Evolutionary conservation across 2,888 invertebrate species (phyloP).

Genomic region (Merodon equestris): DNA sequence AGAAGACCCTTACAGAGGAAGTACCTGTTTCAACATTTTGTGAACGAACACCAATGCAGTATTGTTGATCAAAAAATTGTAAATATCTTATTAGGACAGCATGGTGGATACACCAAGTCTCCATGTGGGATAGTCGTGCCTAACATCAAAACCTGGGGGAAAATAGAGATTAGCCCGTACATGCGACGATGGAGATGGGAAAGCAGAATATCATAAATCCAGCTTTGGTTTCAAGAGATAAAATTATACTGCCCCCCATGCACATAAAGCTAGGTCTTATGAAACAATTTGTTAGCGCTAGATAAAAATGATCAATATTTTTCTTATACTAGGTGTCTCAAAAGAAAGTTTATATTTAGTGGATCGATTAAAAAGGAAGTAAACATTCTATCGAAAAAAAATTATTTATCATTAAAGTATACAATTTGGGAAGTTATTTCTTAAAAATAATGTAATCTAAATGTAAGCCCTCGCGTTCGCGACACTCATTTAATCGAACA

Average conservation of each 20-base stretch:
- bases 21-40: too few relatives aligned
- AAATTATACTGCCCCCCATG: neutral
- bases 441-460: too few relatives aligned
- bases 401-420: too few relatives aligned
- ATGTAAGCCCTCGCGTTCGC: too few relatives aligned
- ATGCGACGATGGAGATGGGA: too few relatives aligned
- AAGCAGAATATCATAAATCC: neutral
- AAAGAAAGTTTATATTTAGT: too few relatives aligned
- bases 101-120: conserved; percentile 9
- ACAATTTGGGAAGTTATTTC: too few relatives aligned
- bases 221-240: conserved; percentile 6
- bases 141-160: neutral
- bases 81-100: conserved; percentile 3
- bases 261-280: conserved; percentile 8
- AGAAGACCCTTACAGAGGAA: too few relatives aligned
- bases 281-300: conserved; percentile 4
- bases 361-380: too few relatives aligned
- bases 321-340: too few relatives aligned
- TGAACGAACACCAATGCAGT: conserved; percentile 1
- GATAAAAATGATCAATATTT: neutral
- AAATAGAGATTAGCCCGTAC: neutral
- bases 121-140: conserved; percentile 7
- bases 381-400: too few relatives aligned
- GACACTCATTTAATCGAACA: too few relatives aligned
- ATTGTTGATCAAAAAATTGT: conserved; percentile 21